Evolutionary conservation across 2,797 vertebrate genomes (phyloP).

Genomic region (Zalophus californianus): DNA sequence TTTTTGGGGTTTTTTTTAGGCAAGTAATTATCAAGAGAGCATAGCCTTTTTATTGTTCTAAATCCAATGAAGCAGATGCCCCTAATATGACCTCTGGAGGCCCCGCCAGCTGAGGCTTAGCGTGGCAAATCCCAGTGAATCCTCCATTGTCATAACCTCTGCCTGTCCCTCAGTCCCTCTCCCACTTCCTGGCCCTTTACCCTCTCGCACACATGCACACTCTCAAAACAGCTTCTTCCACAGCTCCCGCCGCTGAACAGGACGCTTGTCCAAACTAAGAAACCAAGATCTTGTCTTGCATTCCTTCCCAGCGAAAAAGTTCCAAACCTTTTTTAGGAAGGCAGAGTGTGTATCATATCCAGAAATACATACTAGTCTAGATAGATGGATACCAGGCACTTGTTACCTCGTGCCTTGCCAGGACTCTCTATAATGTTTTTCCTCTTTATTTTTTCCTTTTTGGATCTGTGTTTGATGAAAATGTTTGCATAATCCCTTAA

Average conservation of each 20-base stretch:
- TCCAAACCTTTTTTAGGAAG: conserved; percentile 81
- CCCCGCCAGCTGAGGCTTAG: background rate
- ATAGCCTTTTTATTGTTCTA: conserved; percentile 46
- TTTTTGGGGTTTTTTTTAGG: background rate
- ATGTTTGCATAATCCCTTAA: conserved; percentile 63
- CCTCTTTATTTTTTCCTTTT: conserved; percentile 49
- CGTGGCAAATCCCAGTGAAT: background rate
- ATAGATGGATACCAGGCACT: conserved; percentile 79
- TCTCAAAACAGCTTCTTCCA: background rate
- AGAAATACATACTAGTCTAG: conserved; percentile 47
- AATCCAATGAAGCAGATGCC: background rate
- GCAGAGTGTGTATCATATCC: conserved; percentile 47
- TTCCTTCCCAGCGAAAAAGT: conserved; percentile 54
- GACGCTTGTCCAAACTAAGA: background rate
- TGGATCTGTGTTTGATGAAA: conserved; percentile 70
- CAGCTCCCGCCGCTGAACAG: rapidly evolving
- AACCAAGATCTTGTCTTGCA: rapidly evolving
- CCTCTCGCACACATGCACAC: background rate
- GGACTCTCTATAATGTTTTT: background rate
- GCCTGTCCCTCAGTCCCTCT: background rate
- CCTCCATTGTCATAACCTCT: conserved; percentile 32
- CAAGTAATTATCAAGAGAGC: background rate
- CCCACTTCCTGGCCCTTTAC: background rate
- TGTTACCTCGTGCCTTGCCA: conserved; percentile 71
- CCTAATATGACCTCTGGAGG: conserved; percentile 24